Evolutionary conservation across 2,113 vertebrate species (phyloP), one percentile per base, ranked within the genome.

Genomic region (Tragelaphus strepsiceros): DNA sequence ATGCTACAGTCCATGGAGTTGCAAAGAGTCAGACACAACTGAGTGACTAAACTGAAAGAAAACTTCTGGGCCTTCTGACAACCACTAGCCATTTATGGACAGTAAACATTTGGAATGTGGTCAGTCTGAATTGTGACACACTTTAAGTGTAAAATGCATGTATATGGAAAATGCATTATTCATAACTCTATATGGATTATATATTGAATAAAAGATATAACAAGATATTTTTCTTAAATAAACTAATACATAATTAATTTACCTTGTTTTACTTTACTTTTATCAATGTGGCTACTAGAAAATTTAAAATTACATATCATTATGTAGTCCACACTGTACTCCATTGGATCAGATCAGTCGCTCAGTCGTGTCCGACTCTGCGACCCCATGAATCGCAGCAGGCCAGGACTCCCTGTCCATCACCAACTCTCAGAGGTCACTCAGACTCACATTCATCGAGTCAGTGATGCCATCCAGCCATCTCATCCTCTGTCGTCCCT

Each of bases 21-120:
- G 0, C 19, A 71, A 11, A 35, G 19, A 22, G n/a, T 71, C 1
- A 0, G 67, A 71, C n/a, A 71, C n/a, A 39, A 71, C n/a, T 35
- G 10, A 71, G n/a, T 12, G 19, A 22, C 67, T 71, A 19, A 71
- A 35, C 19, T 22, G 67, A 71, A 71, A 22, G 67, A 35, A 71
- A 35, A 35, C 32, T 71, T 21, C 64, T 12, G 64, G 19, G 88
- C 28, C 13, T 30, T 26, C 22, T 80, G 22, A 24, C 54, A 86
- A 3, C 0, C 26, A 86, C 11, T 51, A 56, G 32, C 2, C 28
- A 62, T 78, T 11, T 4, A 6, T 56, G 14, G 21, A 54, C 30
- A 30, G 0, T 35, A 16, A 61, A 61, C 5, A 17, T 5, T 94
- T 78, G n/a, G 12, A 77, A 62, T 35, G 22, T 61, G 46, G 2